These are phyloP conservation scores for Sepiola atlantica DNA, from an alignment of 2,888 invertebrate genomes.

Conservation along the genomic window DNA sequence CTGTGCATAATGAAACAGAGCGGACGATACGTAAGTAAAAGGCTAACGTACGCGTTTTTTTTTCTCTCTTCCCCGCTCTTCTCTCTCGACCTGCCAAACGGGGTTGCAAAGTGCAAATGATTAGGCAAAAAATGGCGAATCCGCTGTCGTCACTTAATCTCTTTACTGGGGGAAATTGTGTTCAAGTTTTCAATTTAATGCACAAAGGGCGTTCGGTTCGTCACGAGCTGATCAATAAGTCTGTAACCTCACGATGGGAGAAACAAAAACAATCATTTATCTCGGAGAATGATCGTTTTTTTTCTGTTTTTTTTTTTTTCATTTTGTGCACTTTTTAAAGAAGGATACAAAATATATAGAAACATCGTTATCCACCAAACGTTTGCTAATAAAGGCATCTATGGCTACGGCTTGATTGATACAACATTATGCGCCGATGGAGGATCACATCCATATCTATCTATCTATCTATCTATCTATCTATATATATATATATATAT, in stretches of 20 bases:
- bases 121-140: not conserved
- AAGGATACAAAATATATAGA: not conserved
- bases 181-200: not conserved
- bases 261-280: not conserved
- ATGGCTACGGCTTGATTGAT: too few relatives aligned
- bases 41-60: not conserved
- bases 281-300: not conserved
- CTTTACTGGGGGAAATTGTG: not conserved
- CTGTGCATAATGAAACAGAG: not conserved
- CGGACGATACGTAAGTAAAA: not conserved
- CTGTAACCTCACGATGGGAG: not conserved
- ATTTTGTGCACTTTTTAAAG: not conserved
- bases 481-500: too few relatives aligned
- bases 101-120: not conserved
- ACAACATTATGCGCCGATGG: too few relatives aligned
- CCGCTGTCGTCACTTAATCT: not conserved
- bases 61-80: too few relatives aligned
- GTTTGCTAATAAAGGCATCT: too few relatives aligned
- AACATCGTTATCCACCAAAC: too few relatives aligned
- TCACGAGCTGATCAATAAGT: not conserved
- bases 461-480: too few relatives aligned
- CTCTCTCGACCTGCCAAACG: not conserved
- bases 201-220: not conserved
- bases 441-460: too few relatives aligned
- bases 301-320: too few relatives aligned